Percentiles rank a stretch among this genome's conserved stretches.
phyloP scores from a whole-genome alignment of 2,888 invertebrate species.

The Noctuana brunneofusca region DNA sequence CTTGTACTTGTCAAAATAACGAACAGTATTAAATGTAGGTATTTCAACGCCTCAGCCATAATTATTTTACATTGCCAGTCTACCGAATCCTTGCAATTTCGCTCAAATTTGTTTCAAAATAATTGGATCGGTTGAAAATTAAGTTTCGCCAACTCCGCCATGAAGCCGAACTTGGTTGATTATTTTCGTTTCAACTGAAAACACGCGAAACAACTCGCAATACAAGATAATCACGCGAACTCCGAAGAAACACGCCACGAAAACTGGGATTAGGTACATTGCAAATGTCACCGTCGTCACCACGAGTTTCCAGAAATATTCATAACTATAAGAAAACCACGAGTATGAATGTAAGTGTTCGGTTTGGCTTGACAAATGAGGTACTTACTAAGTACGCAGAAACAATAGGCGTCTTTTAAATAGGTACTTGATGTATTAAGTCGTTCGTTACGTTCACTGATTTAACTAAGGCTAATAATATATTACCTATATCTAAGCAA shows the following conservation, averaged over 20 bases:
- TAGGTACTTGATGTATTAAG: conserved; percentile 3
- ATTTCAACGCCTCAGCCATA: neutral
- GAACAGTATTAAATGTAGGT: too few species aligned
- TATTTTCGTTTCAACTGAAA: conserved; percentile 66
- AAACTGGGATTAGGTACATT: conserved; percentile 66
- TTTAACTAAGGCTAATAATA: neutral
- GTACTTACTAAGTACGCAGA: conserved; percentile 18
- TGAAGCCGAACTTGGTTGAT: conserved; percentile 60
- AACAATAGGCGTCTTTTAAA: conserved; percentile 17
- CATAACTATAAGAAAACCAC: conserved; percentile 46
- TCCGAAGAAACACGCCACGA: conserved; percentile 71
- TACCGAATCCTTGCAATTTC: conserved; percentile 11
- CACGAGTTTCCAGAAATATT: conserved; percentile 57
- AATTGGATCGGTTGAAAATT: conserved; percentile 33
- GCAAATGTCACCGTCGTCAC: conserved; percentile 54
- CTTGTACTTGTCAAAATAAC: too few species aligned
- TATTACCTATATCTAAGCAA: too few species aligned
- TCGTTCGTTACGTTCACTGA: neutral
- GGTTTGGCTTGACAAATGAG: conserved; percentile 28
- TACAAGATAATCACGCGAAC: conserved; percentile 72
- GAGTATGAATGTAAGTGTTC: conserved; percentile 42
- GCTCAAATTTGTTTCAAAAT: conserved; percentile 26
- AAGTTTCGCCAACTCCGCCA: conserved; percentile 34
- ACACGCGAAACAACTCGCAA: conserved; percentile 68
- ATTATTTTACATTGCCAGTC: neutral